Evolutionary conservation across 2,888 invertebrate genomes (phyloP).

Genomic region (Spilarctia lutea): DNA sequence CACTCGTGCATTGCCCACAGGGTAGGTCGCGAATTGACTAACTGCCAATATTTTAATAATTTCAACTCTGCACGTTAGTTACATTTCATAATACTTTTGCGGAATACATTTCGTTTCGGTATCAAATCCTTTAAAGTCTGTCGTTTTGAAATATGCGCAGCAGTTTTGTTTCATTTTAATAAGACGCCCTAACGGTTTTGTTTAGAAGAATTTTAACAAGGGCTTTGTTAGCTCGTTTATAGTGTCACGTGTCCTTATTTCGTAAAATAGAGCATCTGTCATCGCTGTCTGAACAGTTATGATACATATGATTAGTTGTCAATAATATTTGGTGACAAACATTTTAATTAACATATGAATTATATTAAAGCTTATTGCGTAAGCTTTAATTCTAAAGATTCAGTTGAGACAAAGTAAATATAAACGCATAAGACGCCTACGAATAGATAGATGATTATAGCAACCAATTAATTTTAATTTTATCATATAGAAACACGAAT

Average conservation of each 20-base stretch:
- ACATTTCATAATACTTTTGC: conserved; percentile 28
- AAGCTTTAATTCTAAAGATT: not conserved
- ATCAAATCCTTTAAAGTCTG: conserved; percentile 33
- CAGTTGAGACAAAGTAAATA: too few species aligned
- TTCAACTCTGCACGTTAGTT: conserved; percentile 18
- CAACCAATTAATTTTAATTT: not conserved
- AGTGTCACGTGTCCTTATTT: conserved; percentile 56
- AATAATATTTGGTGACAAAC: not conserved
- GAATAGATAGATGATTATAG: not conserved
- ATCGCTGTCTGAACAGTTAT: conserved; percentile 37
- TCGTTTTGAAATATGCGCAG: conserved; percentile 40
- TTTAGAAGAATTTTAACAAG: conserved; percentile 83
- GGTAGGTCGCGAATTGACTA: conserved; percentile 29
- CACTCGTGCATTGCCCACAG: conserved; percentile 23
- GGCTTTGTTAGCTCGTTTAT: conserved; percentile 71
- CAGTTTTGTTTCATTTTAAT: conserved; percentile 74
- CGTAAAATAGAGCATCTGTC: conserved; percentile 45
- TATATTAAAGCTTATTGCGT: not conserved
- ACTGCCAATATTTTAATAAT: conserved; percentile 30
- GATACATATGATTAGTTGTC: conserved; percentile 12
- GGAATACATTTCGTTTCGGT: conserved; percentile 27
- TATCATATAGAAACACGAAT: not conserved
- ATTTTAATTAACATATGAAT: not conserved
- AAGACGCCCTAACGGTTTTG: conserved; percentile 63
- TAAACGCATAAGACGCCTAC: not conserved